Evolutionary conservation across 92 coral and sea anemone species (phyloP).

Genomic region (Epizoanthus rinbou): DNA sequence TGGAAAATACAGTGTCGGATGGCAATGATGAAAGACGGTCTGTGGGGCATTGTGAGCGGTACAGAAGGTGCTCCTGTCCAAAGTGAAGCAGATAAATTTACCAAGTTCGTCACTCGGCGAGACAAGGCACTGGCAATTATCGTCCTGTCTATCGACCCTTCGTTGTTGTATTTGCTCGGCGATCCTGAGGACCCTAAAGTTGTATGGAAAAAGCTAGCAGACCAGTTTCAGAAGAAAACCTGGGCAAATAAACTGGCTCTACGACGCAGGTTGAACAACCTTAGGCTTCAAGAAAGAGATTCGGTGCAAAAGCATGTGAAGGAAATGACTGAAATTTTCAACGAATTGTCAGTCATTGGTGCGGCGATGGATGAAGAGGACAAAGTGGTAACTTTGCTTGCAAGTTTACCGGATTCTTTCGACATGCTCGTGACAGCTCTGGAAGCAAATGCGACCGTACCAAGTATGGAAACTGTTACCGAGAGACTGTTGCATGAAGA

Average conservation of each 20-base stretch:
- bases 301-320: slow-evolving; percentile 53
- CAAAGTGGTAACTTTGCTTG: slow-evolving; percentile 54
- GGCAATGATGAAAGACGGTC: slow-evolving; percentile 61
- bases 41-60: slow-evolving; percentile 57
- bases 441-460: slow-evolving; percentile 60
- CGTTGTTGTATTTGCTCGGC: slow-evolving; percentile 56
- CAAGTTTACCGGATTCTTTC: slow-evolving; percentile 63
- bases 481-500: slow-evolving; percentile 76
- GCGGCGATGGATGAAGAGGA: slow-evolving; percentile 61
- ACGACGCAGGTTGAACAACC: slow-evolving; percentile 38
- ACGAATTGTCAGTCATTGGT: slow-evolving; percentile 66
- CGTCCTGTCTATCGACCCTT: slow-evolving; percentile 55
- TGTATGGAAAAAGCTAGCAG: slow-evolving; percentile 59
- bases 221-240: slow-evolving; percentile 66
- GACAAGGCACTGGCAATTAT: slow-evolving; percentile 60
- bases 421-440: slow-evolving; percentile 73
- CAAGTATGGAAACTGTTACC: slow-evolving; percentile 60
- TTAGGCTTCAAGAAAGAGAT: slow-evolving; percentile 56
- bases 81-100: slow-evolving; percentile 41
- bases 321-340: slow-evolving; percentile 61
- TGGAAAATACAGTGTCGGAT: slow-evolving; percentile 68
- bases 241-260: slow-evolving; percentile 60
- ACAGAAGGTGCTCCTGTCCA: slow-evolving; percentile 62
- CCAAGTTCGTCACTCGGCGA: slow-evolving; percentile 36
- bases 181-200: slow-evolving; percentile 62